Conservation (phyloP, 2,797 vertebrate genomes). For the Podarcis siculus region DNA sequence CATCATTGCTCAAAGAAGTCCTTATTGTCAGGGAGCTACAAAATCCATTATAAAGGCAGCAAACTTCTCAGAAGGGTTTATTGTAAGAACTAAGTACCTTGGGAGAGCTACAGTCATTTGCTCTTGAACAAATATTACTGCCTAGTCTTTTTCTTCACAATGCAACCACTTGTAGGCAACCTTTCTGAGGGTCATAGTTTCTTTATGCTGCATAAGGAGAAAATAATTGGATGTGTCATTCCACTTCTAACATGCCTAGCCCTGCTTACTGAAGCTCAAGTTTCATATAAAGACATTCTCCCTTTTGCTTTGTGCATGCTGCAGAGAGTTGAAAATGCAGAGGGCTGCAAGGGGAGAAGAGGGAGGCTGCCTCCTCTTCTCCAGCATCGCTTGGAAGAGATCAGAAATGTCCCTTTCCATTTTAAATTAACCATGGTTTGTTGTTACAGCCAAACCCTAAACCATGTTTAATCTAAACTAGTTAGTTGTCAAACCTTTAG, state of each 20-base stretch:
- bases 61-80: neutral
- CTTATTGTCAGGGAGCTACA: neutral
- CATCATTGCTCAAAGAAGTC: neutral
- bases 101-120: neutral
- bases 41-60: neutral
- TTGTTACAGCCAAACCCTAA: neutral
- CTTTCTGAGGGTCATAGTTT: neutral
- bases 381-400: neutral
- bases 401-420: neutral
- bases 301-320: neutral
- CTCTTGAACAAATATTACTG: neutral
- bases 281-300: neutral
- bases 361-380: neutral
- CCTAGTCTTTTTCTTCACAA: neutral
- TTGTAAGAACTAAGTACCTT: neutral
- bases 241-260: neutral
- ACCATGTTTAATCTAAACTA: neutral
- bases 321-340: no score
- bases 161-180: neutral
- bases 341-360: no score
- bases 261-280: neutral
- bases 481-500: neutral
- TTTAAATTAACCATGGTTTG: neutral
- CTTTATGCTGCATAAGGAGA: slow-evolving; percentile 3
- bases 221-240: neutral